These are phyloP conservation scores for Paralichthys olivaceus DNA, from an alignment of 2,113 vertebrate species.

Conservation along the genomic window DNA sequence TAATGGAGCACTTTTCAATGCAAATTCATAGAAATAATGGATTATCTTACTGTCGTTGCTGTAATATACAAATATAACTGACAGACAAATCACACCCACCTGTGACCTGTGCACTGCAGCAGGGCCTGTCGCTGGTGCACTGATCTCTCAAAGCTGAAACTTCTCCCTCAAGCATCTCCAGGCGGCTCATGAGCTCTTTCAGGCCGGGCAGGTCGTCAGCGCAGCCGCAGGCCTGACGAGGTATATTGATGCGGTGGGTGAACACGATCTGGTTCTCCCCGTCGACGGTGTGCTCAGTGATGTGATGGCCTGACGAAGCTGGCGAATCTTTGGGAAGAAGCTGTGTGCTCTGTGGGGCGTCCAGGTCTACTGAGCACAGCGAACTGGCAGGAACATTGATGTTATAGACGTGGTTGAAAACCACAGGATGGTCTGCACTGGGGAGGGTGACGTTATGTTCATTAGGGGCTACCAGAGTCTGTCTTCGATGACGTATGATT, in stretches of 20 bases:
- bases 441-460: slow-evolving; percentile 86
- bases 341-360: slow-evolving; percentile 77
- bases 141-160: slow-evolving; percentile 91
- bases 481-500: slow-evolving; percentile 85
- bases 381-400: slow-evolving; percentile 90
- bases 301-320: slow-evolving; percentile 70
- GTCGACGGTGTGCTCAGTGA: slow-evolving; percentile 85
- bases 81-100: slow-evolving; percentile 57
- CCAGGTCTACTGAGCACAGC: slow-evolving; percentile 89
- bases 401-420: slow-evolving; percentile 96
- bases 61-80: not conserved
- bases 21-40: not conserved
- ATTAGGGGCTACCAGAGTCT: slow-evolving; percentile 44
- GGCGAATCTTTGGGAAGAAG: slow-evolving; percentile 63
- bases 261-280: slow-evolving; percentile 94
- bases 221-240: slow-evolving; percentile 91
- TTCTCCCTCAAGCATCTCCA: slow-evolving; percentile 92
- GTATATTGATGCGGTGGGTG: slow-evolving; percentile 96
- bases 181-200: slow-evolving; percentile 89
- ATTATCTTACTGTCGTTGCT: slow-evolving; percentile 15
- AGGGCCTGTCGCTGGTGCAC: slow-evolving; percentile 80
- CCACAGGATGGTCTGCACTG: slow-evolving; percentile 85
- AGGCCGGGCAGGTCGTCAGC: slow-evolving; percentile 82
- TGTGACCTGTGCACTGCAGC: slow-evolving; percentile 85
- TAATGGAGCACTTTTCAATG: slow-evolving; percentile 2